Evolutionary conservation across 2,113 vertebrate species (phyloP).

Genomic region (Cathartes aura): DNA sequence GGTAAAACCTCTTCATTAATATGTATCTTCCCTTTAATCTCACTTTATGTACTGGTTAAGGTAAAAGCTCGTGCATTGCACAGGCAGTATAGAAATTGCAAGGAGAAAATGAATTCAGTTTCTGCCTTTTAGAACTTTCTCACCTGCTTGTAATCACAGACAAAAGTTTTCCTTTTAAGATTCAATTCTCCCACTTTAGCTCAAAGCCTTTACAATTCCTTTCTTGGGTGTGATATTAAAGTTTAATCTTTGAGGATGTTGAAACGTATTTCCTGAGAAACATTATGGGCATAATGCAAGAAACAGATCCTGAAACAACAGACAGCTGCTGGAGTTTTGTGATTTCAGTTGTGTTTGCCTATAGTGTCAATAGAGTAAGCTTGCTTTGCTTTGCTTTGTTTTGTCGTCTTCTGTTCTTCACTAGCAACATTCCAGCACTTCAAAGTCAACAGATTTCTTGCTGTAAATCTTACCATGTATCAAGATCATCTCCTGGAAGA

Average conservation of each 20-base stretch:
- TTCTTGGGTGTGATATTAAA: background rate
- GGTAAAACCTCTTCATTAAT: background rate
- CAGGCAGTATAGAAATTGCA: background rate
- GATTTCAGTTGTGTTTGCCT: background rate
- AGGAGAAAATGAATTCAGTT: constrained; percentile 4
- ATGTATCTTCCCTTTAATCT: background rate
- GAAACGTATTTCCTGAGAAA: background rate
- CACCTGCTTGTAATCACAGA: background rate
- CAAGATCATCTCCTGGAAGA: background rate
- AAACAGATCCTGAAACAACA: constrained; percentile 8
- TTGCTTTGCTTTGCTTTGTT: background rate
- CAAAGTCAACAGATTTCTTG: background rate
- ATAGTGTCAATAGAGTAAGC: background rate
- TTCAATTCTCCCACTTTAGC: background rate
- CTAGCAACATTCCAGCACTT: background rate
- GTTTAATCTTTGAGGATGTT: background rate
- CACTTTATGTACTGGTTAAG: background rate
- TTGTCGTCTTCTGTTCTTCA: background rate
- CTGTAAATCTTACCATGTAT: background rate
- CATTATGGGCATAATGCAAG: background rate
- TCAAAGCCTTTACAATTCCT: background rate
- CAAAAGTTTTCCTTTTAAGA: background rate
- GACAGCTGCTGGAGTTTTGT: background rate
- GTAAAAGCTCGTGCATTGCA: background rate
- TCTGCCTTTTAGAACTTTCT: background rate